Evolutionary conservation across 53 echinoderm and acorn worm species (phyloP).

Genomic region (Crossaster papposus): DNA sequence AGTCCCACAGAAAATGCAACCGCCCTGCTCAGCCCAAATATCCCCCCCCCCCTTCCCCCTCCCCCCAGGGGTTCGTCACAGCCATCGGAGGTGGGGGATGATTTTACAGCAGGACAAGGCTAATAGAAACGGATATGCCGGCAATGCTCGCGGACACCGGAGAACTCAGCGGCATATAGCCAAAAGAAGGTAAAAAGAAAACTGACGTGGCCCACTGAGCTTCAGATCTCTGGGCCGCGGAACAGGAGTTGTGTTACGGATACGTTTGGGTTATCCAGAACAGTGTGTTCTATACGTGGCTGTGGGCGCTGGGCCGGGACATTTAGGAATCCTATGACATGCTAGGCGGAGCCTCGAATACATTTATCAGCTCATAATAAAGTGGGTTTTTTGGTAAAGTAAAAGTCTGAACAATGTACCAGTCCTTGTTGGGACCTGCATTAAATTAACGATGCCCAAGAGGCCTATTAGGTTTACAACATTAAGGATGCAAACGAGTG

Average conservation of each 20-base stretch:
- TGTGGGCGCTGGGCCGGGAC: conserved; percentile 12
- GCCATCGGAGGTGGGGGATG: conserved; percentile 54
- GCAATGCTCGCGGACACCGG: conserved; percentile 48
- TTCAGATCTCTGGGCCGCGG: conserved; percentile 43
- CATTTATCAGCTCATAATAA: neutral
- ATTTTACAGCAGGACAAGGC: conserved; percentile 45
- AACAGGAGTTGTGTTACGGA: conserved; percentile 57
- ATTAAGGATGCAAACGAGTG: no score
- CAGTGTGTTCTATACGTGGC: conserved; percentile 19
- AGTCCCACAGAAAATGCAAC: conserved; percentile 31
- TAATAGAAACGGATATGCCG: conserved; percentile 48
- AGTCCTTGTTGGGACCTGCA: neutral
- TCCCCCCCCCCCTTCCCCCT: neutral
- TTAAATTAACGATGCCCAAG: neutral
- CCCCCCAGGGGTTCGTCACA: conserved; percentile 33
- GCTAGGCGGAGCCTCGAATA: conserved; percentile 6
- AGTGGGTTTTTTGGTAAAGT: neutral
- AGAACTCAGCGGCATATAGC: conserved; percentile 22
- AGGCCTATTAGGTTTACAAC: no score
- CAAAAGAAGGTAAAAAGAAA: neutral
- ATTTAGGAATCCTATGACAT: conserved; percentile 20
- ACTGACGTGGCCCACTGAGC: conserved; percentile 50
- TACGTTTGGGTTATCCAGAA: conserved; percentile 4
- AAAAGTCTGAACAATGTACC: no score
- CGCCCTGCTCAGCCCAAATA: neutral